Evolutionary conservation across 2,113 vertebrate genomes (phyloP).

Genomic region (Pipa parva): DNA sequence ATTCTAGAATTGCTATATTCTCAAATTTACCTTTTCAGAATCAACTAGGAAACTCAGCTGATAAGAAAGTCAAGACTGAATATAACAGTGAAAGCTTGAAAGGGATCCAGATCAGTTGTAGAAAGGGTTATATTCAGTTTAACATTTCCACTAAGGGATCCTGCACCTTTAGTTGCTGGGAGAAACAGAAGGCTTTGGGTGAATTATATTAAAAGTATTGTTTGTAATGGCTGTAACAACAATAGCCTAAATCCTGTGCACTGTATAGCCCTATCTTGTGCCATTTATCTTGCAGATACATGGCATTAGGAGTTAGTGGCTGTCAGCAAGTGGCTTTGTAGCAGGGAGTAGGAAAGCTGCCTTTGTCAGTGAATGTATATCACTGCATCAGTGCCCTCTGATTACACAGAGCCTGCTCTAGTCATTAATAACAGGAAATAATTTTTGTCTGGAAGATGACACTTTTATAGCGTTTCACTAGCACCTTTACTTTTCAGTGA

Average conservation of each 20-base stretch:
- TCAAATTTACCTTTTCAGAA: too few species aligned
- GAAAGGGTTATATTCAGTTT: background rate
- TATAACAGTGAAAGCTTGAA: too few species aligned
- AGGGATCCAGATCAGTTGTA: too few species aligned
- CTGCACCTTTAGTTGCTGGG: background rate
- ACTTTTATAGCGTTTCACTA: slow-evolving; percentile 51
- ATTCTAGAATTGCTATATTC: too few species aligned
- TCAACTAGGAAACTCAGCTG: too few species aligned
- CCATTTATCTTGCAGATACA: slow-evolving; percentile 76
- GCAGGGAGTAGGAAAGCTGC: slow-evolving; percentile 57
- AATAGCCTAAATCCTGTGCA: slow-evolving; percentile 64
- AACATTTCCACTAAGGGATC: background rate
- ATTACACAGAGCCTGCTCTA: slow-evolving; percentile 69
- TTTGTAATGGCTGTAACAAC: slow-evolving; percentile 61
- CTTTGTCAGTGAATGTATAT: slow-evolving; percentile 71
- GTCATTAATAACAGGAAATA: slow-evolving; percentile 72
- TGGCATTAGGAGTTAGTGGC: slow-evolving; percentile 56
- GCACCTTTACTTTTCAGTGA: slow-evolving; percentile 59
- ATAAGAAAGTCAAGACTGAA: too few species aligned
- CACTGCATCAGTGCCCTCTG: slow-evolving; percentile 72
- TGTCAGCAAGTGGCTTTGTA: slow-evolving; percentile 59
- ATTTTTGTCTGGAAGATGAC: slow-evolving; percentile 70
- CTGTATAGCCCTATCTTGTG: slow-evolving; percentile 62
- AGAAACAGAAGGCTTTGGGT: background rate
- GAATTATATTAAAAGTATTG: slow-evolving; percentile 66